Percentiles rank a stretch among this genome's conserved stretches.
Conservation (phyloP, 2,113 vertebrate species). For the Laticauda colubrina region DNA sequence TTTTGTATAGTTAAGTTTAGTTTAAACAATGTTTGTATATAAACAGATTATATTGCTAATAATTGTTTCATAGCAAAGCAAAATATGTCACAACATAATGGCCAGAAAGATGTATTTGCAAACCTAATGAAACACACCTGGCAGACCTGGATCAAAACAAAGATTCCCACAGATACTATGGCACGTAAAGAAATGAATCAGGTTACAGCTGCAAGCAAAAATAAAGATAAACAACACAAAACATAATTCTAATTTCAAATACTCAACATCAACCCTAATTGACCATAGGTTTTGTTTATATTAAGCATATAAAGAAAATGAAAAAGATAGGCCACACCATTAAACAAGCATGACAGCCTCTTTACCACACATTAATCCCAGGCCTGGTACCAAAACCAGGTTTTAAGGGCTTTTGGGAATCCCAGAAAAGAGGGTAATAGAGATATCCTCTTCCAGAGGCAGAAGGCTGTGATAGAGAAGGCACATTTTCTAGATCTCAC, state of each 20-base stretch:
- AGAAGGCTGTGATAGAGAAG: background rate
- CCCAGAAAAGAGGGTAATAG: background rate
- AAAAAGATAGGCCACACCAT: background rate
- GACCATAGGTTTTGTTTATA: background rate
- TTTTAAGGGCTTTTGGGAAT: background rate
- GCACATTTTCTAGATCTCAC: background rate
- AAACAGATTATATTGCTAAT: constrained; percentile 4
- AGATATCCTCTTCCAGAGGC: background rate
- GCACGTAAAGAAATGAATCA: constrained; percentile 2
- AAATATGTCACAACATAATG: constrained; percentile 18
- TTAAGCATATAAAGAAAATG: background rate
- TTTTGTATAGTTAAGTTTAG: background rate
- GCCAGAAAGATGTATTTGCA: constrained; percentile 19
- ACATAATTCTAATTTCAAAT: background rate
- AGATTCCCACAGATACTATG: constrained; percentile 17
- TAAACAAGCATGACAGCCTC: background rate
- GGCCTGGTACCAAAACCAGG: background rate
- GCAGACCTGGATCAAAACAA: constrained; percentile 30
- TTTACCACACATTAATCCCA: background rate
- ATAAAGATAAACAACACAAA: background rate
- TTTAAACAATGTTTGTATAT: background rate
- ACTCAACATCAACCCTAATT: background rate
- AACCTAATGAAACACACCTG: constrained; percentile 20
- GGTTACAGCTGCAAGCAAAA: background rate
- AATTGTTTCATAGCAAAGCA: background rate